phyloP scores from a whole-genome alignment of 2,888 invertebrate genomes.

The Notodonta ziczac region DNA sequence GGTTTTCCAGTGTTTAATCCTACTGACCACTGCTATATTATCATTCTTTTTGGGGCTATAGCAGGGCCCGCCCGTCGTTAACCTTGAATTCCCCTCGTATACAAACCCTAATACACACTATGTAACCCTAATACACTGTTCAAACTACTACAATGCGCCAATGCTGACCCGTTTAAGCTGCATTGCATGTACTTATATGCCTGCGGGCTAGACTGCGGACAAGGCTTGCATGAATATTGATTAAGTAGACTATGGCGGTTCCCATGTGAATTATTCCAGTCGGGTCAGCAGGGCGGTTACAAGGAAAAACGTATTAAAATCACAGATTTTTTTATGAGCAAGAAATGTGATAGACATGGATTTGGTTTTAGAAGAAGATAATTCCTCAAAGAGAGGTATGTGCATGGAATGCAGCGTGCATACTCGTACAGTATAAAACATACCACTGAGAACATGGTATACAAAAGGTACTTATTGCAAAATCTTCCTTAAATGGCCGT shows the following conservation, averaged over 20 bases:
- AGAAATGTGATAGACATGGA: no score
- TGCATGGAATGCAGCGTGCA: no score
- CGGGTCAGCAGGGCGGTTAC: neutral
- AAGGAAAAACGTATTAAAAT: neutral
- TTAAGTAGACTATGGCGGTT: neutral
- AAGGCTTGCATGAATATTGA: neutral
- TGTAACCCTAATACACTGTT: no score
- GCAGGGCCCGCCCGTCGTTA: no score
- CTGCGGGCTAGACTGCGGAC: neutral
- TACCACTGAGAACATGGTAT: neutral
- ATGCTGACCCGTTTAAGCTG: neutral
- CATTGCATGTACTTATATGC: neutral
- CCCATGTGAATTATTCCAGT: neutral
- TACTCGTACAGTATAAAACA: no score
- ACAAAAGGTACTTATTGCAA: neutral
- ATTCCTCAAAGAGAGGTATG: no score
- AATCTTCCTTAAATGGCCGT: neutral
- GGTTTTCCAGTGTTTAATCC: no score
- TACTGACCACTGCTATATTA: neutral
- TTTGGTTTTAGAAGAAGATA: no score
- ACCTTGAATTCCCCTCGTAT: neutral
- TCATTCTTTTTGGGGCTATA: no score
- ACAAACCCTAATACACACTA: neutral
- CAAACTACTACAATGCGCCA: neutral
- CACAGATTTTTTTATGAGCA: no score